phyloP scores from a whole-genome alignment of 2,113 vertebrate genomes.

The Rhadina sibilatrix region DNA sequence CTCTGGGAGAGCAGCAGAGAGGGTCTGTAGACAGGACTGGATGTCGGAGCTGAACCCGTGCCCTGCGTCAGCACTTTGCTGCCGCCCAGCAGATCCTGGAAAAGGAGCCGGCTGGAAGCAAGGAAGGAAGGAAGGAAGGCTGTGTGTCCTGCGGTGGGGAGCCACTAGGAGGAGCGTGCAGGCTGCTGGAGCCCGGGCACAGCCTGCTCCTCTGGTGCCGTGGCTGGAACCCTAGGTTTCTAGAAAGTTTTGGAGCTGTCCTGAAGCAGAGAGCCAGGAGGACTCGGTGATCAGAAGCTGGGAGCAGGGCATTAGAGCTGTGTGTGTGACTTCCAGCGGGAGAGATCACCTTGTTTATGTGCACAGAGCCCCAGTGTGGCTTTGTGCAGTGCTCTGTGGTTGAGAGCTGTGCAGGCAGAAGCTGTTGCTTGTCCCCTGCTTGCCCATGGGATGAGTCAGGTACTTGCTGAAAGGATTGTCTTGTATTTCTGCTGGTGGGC shows the following conservation, averaged over 20 bases:
- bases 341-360: not conserved
- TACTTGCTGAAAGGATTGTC: not conserved
- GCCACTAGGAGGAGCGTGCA: conserved; percentile 27
- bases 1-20: not conserved
- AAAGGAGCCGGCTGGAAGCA: not conserved
- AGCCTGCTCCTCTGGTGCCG: not conserved
- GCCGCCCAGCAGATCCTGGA: not conserved
- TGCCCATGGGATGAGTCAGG: not conserved
- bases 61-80: not conserved
- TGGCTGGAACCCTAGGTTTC: rapidly evolving
- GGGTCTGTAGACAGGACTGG: not conserved
- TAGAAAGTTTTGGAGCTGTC: not conserved
- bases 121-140: not conserved
- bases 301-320: not conserved
- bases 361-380: not conserved
- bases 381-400: not conserved
- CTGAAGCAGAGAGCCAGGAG: not conserved
- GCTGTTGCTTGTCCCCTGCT: not conserved
- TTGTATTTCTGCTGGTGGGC: not conserved
- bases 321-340: not conserved
- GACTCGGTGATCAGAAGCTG: not conserved
- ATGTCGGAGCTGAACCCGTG: conserved; percentile 6
- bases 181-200: not conserved
- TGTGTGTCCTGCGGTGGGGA: not conserved
- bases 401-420: not conserved